Percentiles rank a stretch among this genome's conserved stretches.
These are phyloP conservation scores for Macquaria australasica DNA, from an alignment of 2,113 vertebrate species.

Conservation along the genomic window DNA sequence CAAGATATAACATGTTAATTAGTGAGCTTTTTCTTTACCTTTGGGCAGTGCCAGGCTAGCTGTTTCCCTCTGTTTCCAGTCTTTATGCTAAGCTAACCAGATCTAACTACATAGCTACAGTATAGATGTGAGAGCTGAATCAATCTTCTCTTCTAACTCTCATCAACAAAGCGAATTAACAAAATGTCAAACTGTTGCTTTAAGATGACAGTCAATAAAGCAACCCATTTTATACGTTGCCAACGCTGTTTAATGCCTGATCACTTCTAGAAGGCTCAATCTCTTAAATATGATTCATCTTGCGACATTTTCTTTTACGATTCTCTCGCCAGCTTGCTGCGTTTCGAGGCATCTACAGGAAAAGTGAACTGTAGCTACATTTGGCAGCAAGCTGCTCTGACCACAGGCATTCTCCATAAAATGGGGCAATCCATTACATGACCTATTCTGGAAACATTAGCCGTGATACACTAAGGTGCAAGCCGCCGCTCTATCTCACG, in stretches of 20 bases:
- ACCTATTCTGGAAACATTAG: constrained; percentile 44
- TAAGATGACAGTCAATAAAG: neutral
- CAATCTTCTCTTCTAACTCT: too few relatives aligned
- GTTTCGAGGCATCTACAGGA: constrained; percentile 18
- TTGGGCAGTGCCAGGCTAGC: neutral
- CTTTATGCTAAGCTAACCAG: neutral
- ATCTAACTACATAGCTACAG: too few relatives aligned
- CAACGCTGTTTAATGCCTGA: neutral
- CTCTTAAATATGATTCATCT: constrained; percentile 48
- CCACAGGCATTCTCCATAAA: constrained; percentile 31
- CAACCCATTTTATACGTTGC: neutral
- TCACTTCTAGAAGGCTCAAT: neutral
- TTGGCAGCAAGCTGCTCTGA: constrained; percentile 29
- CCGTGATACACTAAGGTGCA: constrained; percentile 25
- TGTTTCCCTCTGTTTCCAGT: neutral
- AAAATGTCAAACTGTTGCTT: neutral
- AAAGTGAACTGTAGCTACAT: constrained; percentile 24
- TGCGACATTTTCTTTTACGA: constrained; percentile 1
- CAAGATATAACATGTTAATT: neutral
- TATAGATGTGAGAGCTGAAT: too few relatives aligned
- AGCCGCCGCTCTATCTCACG: neutral
- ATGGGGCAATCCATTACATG: constrained; percentile 18
- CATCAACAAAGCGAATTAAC: too few relatives aligned
- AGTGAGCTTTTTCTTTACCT: neutral
- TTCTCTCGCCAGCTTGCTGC: constrained; percentile 28